These are phyloP conservation scores for Bambusicola thoracicus DNA, from an alignment of 2,113 vertebrate species.

Conservation along the genomic window DNA sequence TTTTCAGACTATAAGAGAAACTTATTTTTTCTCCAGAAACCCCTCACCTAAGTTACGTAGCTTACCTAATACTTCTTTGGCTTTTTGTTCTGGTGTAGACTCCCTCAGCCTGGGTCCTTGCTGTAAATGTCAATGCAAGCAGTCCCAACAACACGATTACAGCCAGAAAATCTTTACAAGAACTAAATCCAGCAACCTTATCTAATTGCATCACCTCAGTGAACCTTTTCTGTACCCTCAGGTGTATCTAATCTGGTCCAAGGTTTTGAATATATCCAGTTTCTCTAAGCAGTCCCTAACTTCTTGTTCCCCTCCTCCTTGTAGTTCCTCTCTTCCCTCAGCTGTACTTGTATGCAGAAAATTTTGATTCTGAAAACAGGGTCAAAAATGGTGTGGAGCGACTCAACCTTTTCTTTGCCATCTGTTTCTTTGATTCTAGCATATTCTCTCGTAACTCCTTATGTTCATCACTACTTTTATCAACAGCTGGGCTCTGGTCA, in stretches of 20 bases:
- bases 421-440: slow-evolving; percentile 32
- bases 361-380: neutral
- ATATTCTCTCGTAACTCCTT: neutral
- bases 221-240: neutral
- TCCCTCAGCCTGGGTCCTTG: neutral
- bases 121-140: neutral
- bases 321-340: neutral
- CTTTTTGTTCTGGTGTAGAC: neutral
- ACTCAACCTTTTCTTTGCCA: slow-evolving; percentile 32
- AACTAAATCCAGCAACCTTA: neutral
- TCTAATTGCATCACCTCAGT: neutral
- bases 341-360: neutral
- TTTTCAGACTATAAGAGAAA: neutral
- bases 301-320: neutral
- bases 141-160: neutral
- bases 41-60: neutral
- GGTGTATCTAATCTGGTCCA: neutral
- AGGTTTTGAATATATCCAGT: neutral
- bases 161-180: slow-evolving; percentile 11
- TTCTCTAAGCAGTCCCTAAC: neutral
- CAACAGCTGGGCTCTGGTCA: neutral
- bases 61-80: slow-evolving; percentile 8
- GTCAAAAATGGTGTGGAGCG: neutral
- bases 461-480: slow-evolving; percentile 3
- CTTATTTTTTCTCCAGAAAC: neutral